phyloP scores from a whole-genome alignment of 2,113 vertebrate species.

The Alligator mississippiensis region DNA sequence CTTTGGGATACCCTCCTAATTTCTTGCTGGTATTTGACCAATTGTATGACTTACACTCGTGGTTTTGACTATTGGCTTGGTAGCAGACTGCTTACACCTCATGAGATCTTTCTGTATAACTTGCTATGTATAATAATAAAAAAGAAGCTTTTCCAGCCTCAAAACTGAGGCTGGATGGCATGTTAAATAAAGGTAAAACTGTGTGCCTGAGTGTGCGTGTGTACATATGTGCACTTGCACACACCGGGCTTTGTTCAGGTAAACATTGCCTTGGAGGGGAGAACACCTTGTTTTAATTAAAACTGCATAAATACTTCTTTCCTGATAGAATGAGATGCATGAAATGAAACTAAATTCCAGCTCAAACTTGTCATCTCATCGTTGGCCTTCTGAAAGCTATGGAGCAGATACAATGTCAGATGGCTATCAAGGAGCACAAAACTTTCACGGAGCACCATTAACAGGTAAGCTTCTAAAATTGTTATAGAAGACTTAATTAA shows the following conservation, averaged over 20 bases:
- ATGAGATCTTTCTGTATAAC: neutral
- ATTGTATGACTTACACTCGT: neutral
- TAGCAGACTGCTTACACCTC: neutral
- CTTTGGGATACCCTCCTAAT: neutral
- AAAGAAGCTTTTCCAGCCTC: neutral
- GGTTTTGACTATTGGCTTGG: neutral
- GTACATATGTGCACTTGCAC: too few relatives aligned
- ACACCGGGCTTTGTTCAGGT: too few relatives aligned
- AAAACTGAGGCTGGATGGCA: too few relatives aligned
- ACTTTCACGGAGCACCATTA: conserved; percentile 90
- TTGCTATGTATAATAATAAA: neutral
- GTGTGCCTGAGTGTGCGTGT: too few relatives aligned
- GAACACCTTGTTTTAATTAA: neutral
- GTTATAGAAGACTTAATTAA: neutral
- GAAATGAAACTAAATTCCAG: conserved; percentile 89
- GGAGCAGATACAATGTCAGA: conserved; percentile 86
- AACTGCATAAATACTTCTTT: neutral
- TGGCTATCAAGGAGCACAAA: conserved; percentile 86
- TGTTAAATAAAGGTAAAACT: too few relatives aligned
- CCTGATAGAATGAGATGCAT: conserved; percentile 92
- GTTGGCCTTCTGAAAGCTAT: conserved; percentile 88
- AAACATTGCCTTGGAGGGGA: too few relatives aligned
- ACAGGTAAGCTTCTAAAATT: conserved; percentile 81
- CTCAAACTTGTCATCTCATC: conserved; percentile 80
- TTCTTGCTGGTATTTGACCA: neutral